These are phyloP conservation scores for Psammodynastes pulverulentus DNA, from an alignment of 2,113 vertebrate genomes.

Conservation along the genomic window DNA sequence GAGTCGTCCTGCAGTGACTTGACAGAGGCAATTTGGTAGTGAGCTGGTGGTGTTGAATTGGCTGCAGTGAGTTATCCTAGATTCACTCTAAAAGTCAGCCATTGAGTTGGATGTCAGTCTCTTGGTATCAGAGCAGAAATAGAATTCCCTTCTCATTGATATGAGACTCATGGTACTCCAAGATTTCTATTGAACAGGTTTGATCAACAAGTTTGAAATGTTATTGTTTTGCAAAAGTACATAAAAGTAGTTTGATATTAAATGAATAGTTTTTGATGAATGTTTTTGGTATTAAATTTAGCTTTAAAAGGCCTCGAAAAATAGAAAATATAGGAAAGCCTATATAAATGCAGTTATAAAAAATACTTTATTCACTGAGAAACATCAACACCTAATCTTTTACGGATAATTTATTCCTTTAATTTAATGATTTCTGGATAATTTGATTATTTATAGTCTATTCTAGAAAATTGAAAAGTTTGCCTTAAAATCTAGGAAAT, in stretches of 20 bases:
- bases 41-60: not conserved
- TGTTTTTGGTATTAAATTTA: not conserved
- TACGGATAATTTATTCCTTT: not conserved
- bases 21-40: not conserved
- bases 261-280: not conserved
- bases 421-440: not conserved
- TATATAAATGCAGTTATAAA: not conserved
- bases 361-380: not conserved
- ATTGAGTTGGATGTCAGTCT: not conserved
- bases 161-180: not conserved
- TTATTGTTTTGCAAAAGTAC: not conserved
- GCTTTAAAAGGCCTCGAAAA: not conserved
- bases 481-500: not conserved
- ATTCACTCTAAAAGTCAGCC: not conserved
- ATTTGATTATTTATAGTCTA: not conserved
- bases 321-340: not conserved
- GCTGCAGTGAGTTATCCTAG: not conserved
- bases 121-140: not conserved
- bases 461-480: not conserved
- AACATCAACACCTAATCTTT: not conserved
- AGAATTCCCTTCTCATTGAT: not conserved
- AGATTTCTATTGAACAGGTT: not conserved
- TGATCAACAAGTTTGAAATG: not conserved
- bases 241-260: not conserved
- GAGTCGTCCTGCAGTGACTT: not conserved